phyloP scores from a whole-genome alignment of 2,113 vertebrate genomes.

The Oxygymnocypris stewartii region DNA sequence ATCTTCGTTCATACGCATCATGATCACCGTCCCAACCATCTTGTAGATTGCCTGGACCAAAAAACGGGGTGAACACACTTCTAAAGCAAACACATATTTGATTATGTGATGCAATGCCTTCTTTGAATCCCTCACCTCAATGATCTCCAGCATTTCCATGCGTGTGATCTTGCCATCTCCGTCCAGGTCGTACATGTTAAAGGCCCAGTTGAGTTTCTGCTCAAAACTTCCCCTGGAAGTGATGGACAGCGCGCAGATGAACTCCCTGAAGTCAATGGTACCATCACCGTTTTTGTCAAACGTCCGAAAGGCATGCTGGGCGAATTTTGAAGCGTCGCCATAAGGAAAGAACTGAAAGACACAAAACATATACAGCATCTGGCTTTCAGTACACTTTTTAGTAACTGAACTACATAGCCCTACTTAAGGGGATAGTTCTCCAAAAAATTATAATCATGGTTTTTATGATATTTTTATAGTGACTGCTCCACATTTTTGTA shows the following conservation, averaged over 20 bases:
- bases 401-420: neutral
- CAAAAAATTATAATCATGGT: neutral
- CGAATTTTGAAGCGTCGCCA: slow-evolving; percentile 96
- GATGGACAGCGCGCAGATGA: slow-evolving; percentile 96
- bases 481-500: too few species aligned
- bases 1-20: slow-evolving; percentile 99
- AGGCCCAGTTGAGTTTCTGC: slow-evolving; percentile 98
- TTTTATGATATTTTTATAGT: neutral
- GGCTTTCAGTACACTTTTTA: neutral
- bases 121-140: slow-evolving; percentile 68
- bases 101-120: neutral
- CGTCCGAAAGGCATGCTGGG: slow-evolving; percentile 95
- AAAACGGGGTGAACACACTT: too few species aligned
- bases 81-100: neutral
- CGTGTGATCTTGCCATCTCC: slow-evolving; percentile 96
- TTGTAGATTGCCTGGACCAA: slow-evolving; percentile 93
- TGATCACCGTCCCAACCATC: slow-evolving; percentile 98
- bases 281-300: slow-evolving; percentile 97
- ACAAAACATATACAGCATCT: neutral
- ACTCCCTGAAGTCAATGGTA: slow-evolving; percentile 98
- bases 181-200: slow-evolving; percentile 97
- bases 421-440: too few species aligned
- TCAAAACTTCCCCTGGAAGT: slow-evolving; percentile 97
- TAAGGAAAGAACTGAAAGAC: slow-evolving; percentile 91
- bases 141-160: slow-evolving; percentile 96